Conservation (phyloP, 2,113 vertebrate species). For the Spea multiplicata region DNA sequence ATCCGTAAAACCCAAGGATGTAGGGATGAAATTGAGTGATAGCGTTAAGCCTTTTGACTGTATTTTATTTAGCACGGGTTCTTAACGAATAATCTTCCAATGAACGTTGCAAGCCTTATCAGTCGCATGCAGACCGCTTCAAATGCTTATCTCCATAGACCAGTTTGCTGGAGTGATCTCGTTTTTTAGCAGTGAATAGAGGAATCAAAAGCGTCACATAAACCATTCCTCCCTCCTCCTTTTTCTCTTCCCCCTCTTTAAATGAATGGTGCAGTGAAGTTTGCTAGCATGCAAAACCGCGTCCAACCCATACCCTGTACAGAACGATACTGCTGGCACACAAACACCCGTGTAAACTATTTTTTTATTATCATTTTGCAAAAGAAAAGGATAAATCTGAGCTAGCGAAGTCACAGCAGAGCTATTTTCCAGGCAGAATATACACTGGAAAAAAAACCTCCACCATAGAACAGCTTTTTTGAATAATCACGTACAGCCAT, state of each 20-base stretch:
- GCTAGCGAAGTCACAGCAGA: background rate
- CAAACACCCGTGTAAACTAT: background rate
- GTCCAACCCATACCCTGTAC: slow-evolving; percentile 45
- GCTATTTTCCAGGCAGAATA: background rate
- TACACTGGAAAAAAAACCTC: background rate
- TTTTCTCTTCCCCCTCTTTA: slow-evolving; percentile 17
- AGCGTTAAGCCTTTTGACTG: slow-evolving; percentile 66
- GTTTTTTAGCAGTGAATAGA: slow-evolving; percentile 61
- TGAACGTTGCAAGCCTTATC: slow-evolving; percentile 79
- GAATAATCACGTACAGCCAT: background rate
- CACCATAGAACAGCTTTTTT: background rate
- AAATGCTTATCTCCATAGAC: slow-evolving; percentile 82
- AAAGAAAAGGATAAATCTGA: background rate
- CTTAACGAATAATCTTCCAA: slow-evolving; percentile 68
- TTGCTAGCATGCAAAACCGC: slow-evolving; percentile 56
- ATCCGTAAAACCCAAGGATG: slow-evolving; percentile 41
- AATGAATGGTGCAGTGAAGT: slow-evolving; percentile 50
- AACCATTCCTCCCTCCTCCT: slow-evolving; percentile 20
- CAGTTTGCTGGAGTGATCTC: slow-evolving; percentile 80
- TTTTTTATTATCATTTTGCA: background rate
- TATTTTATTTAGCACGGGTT: slow-evolving; percentile 65
- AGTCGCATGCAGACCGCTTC: slow-evolving; percentile 79
- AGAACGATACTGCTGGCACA: background rate
- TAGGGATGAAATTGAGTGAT: slow-evolving; percentile 56
- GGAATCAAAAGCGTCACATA: slow-evolving; percentile 60